Conservation (phyloP, 2,888 invertebrate genomes). For the Dynastes grantii region DNA sequence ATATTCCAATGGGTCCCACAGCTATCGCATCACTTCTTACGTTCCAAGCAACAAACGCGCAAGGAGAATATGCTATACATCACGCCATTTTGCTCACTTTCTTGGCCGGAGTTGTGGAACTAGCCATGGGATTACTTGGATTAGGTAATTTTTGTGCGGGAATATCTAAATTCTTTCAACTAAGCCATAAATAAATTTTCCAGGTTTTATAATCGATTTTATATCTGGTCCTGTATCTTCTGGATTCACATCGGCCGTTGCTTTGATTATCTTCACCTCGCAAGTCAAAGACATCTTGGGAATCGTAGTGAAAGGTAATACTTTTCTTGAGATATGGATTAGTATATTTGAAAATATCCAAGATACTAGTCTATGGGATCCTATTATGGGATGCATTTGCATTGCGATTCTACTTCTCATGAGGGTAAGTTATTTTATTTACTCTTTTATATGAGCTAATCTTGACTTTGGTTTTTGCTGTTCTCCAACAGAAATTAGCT, state of each 20-base stretch:
- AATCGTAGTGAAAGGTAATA: conserved; percentile 80
- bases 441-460: background rate
- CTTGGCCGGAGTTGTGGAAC: conserved; percentile 81
- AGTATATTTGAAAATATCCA: conserved; percentile 81
- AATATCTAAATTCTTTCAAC: background rate
- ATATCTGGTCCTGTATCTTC: conserved; percentile 92
- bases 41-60: conserved; percentile 81
- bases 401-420: conserved; percentile 84
- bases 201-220: conserved; percentile 90
- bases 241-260: conserved; percentile 92
- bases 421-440: conserved; percentile 74
- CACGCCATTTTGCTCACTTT: conserved; percentile 86
- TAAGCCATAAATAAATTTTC: background rate
- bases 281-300: conserved; percentile 89
- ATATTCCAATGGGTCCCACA: conserved; percentile 93
- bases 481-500: conserved; percentile 37
- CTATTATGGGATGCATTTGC: conserved; percentile 82
- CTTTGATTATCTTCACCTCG: conserved; percentile 90
- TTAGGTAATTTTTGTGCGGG: conserved; percentile 74
- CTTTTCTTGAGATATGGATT: conserved; percentile 85
- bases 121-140: conserved; percentile 87
- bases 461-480: conserved; percentile 9
- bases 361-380: conserved; percentile 80
- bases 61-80: conserved; percentile 74
- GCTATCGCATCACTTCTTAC: conserved; percentile 93